These are phyloP conservation scores for Anguilla japonica DNA, from an alignment of 2,113 vertebrate species.

Conservation along the genomic window DNA sequence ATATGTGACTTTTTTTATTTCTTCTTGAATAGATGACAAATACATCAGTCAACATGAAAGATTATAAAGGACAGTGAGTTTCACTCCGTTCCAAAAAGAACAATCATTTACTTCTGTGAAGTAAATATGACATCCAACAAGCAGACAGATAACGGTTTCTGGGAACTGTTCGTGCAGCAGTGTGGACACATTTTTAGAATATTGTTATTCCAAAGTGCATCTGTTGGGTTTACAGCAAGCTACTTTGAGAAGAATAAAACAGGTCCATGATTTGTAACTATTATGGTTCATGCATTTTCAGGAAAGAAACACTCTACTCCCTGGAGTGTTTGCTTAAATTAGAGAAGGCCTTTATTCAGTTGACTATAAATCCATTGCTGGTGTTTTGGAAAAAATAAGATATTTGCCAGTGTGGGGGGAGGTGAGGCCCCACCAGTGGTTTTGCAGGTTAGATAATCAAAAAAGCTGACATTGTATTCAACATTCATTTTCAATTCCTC, in stretches of 20 bases:
- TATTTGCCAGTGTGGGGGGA: not conserved
- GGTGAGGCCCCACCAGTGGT: not conserved
- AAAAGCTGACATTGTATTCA: constrained; percentile 45
- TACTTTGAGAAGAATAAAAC: not conserved
- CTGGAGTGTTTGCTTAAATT: constrained; percentile 28
- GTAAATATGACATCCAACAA: not conserved
- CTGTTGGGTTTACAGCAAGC: not conserved
- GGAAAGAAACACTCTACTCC: not conserved
- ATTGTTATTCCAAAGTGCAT: not conserved
- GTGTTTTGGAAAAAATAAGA: constrained; percentile 13
- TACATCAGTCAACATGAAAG: not conserved
- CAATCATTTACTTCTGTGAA: not conserved
- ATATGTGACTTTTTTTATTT: not conserved
- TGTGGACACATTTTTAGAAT: not conserved
- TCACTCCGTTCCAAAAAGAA: not conserved
- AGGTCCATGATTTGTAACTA: not conserved
- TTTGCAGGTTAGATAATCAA: constrained; percentile 31
- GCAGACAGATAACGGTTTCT: not conserved
- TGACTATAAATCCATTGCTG: constrained; percentile 28
- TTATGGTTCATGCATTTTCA: not conserved
- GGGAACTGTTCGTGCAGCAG: not conserved
- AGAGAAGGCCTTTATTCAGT: constrained; percentile 10
- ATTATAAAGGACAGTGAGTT: not conserved
- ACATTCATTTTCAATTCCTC: constrained; percentile 53
- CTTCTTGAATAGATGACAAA: not conserved